Conservation (phyloP, 2,888 invertebrate genomes). For the Lasioglossum oenotherae region DNA sequence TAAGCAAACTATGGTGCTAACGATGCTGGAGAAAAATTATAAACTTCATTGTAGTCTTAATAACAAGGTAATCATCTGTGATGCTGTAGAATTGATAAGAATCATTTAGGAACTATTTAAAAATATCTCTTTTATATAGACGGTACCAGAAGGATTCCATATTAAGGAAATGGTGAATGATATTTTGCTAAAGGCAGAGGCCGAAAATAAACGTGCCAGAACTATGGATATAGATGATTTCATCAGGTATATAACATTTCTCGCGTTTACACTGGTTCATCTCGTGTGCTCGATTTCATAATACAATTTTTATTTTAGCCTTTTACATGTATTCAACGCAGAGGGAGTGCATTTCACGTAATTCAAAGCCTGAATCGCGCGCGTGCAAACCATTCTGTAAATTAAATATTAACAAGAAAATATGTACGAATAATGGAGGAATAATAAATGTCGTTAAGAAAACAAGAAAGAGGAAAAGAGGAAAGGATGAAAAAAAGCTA, state of each 20-base stretch:
- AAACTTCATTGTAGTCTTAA: slow-evolving; percentile 94
- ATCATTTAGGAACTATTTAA: neutral
- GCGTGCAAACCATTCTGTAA: slow-evolving; percentile 23
- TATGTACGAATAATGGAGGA: neutral
- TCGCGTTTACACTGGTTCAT: slow-evolving; percentile 11
- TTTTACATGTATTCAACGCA: slow-evolving; percentile 94
- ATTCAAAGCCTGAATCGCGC: slow-evolving; percentile 34
- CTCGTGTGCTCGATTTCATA: neutral
- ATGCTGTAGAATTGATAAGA: neutral
- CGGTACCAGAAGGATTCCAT: slow-evolving; percentile 91
- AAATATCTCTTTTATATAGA: slow-evolving; percentile 84
- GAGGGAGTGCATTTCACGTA: slow-evolving; percentile 97
- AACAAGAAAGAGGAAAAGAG: neutral
- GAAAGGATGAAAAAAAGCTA: neutral
- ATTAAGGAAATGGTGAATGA: slow-evolving; percentile 92
- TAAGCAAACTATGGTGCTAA: slow-evolving; percentile 92
- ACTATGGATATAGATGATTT: slow-evolving; percentile 99
- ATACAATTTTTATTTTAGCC: slow-evolving; percentile 83
- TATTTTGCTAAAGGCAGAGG: slow-evolving; percentile 89
- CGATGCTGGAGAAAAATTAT: slow-evolving; percentile 96
- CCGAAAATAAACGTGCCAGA: slow-evolving; percentile 93
- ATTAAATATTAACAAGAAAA: slow-evolving; percentile 28
- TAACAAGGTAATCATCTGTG: slow-evolving; percentile 88
- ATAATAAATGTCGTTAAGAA: slow-evolving; percentile 20
- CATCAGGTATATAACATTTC: slow-evolving; percentile 86